Conservation (phyloP, 2,113 vertebrate genomes). For the Perca schrenkii region DNA sequence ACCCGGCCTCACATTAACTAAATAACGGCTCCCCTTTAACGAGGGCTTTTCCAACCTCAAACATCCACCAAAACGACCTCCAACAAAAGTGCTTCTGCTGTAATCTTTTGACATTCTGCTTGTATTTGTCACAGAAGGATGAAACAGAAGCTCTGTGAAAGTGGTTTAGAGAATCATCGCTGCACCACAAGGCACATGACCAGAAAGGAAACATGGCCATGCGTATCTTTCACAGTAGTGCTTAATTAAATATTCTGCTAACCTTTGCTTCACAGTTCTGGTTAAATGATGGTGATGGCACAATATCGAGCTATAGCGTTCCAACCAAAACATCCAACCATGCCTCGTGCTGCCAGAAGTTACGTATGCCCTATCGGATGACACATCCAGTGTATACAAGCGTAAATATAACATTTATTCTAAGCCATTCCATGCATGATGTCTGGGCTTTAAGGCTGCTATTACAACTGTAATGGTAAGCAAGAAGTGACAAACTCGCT, state of each 20-base stretch:
- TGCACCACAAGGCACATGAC: constrained; percentile 16
- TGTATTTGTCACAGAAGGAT: background rate
- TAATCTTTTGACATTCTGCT: constrained; percentile 12
- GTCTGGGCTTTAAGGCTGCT: constrained; percentile 39
- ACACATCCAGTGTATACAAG: constrained; percentile 54
- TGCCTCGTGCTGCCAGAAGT: constrained; percentile 36
- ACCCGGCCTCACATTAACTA: constrained; percentile 48
- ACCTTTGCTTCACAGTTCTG: constrained; percentile 19
- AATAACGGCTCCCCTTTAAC: constrained; percentile 47
- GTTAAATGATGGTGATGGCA: constrained; percentile 37
- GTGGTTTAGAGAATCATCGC: constrained; percentile 12
- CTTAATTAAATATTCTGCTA: constrained; percentile 33
- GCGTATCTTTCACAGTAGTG: constrained; percentile 35
- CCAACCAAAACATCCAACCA: constrained; percentile 52
- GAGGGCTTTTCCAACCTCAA: constrained; percentile 66
- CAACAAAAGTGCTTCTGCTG: constrained; percentile 9
- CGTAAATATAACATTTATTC: constrained; percentile 39
- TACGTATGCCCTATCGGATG: constrained; percentile 54
- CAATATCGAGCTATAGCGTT: background rate
- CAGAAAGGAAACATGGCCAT: constrained; percentile 27
- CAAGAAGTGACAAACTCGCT: constrained; percentile 55
- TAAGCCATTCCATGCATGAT: constrained; percentile 54
- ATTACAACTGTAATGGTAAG: constrained; percentile 26
- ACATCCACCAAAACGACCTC: constrained; percentile 40
- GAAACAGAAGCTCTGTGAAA: constrained; percentile 15